Evolutionary conservation across 2,797 vertebrate genomes (phyloP).

Genomic region (Enteromius treurensis): DNA sequence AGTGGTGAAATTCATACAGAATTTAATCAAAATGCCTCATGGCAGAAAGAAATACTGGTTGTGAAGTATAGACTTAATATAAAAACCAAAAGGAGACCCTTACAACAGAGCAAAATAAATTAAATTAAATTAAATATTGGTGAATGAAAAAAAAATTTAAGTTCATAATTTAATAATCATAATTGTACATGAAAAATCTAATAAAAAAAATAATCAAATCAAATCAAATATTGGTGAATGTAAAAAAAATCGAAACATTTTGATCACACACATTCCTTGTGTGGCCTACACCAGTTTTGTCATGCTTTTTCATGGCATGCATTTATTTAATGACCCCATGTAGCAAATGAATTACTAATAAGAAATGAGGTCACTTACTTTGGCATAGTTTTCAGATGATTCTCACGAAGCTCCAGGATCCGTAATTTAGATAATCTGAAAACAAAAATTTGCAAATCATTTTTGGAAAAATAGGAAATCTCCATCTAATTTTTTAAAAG

Average conservation of each 20-base stretch:
- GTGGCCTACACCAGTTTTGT: neutral
- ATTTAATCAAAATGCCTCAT: neutral
- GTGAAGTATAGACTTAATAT: neutral
- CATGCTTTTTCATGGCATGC: neutral
- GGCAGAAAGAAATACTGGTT: neutral
- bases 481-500: neutral
- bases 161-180: too few relatives aligned
- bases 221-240: neutral
- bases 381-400: slow-evolving; percentile 99
- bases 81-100: neutral
- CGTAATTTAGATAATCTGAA: slow-evolving; percentile 95
- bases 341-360: neutral
- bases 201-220: too few relatives aligned
- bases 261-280: neutral
- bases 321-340: neutral
- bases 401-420: slow-evolving; percentile 98
- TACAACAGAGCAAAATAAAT: neutral
- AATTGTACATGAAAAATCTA: too few relatives aligned
- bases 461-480: neutral
- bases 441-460: slow-evolving; percentile 45
- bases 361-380: slow-evolving; percentile 85
- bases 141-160: neutral
- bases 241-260: neutral
- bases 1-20: neutral
- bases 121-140: too few relatives aligned